A percentile compares a stretch with the other conserved stretches of the same genome.
These are phyloP conservation scores for Diarsia brunnea DNA, from an alignment of 2,888 invertebrate species.

Conservation along the genomic window DNA sequence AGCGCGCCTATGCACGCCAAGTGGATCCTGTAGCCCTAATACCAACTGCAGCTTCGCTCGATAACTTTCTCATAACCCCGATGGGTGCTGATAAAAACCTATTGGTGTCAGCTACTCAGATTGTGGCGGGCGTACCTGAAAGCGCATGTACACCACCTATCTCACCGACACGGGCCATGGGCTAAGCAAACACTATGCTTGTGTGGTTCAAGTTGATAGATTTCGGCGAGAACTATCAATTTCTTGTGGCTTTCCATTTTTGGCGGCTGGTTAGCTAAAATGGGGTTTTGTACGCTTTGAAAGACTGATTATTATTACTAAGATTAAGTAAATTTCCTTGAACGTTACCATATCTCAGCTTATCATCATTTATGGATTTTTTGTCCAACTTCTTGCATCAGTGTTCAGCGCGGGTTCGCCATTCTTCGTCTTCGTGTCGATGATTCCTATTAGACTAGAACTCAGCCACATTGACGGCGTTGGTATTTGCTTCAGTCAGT, in stretches of 20 bases:
- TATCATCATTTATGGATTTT: not conserved
- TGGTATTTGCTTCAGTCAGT: too few species aligned
- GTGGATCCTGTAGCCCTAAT: conserved; percentile 60
- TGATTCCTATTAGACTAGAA: too few species aligned
- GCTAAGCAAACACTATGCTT: conserved; percentile 85
- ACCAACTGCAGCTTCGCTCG: conserved; percentile 71
- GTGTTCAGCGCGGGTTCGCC: too few species aligned
- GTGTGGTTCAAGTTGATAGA: conserved; percentile 68
- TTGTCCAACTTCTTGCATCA: not conserved
- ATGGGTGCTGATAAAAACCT: conserved; percentile 88
- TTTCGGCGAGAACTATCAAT: conserved; percentile 42
- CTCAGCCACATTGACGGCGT: too few species aligned
- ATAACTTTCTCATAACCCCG: conserved; percentile 88
- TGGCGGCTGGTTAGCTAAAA: too few species aligned
- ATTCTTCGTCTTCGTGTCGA: too few species aligned
- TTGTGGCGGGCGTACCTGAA: conserved; percentile 86
- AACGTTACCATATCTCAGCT: not conserved
- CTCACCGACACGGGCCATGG: conserved; percentile 86
- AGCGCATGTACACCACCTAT: conserved; percentile 90
- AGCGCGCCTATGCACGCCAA: conserved; percentile 21
- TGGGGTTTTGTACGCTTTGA: not conserved
- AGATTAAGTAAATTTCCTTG: not conserved
- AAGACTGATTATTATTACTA: too few species aligned
- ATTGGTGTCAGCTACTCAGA: conserved; percentile 89
- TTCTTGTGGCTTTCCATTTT: not conserved